These are phyloP conservation scores for Pseudopipra pipra DNA, from an alignment of 2,113 vertebrate species.

Conservation along the genomic window DNA sequence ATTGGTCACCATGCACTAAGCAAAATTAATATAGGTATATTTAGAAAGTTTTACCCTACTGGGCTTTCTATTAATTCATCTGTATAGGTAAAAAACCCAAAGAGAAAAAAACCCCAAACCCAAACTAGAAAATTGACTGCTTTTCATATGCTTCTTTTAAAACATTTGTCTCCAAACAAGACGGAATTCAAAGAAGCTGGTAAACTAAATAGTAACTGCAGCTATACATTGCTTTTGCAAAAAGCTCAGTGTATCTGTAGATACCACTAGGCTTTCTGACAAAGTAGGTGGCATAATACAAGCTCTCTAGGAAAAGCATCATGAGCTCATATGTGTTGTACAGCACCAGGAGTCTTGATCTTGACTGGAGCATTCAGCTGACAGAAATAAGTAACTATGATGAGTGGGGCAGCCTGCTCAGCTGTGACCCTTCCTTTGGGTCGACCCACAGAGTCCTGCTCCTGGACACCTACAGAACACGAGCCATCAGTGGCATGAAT, in stretches of 20 bases:
- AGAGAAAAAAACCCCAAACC: neutral
- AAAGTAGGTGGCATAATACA: neutral
- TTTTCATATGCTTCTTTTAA: neutral
- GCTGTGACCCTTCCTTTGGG: neutral
- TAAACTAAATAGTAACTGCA: neutral
- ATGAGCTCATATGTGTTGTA: neutral
- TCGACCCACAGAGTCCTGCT: neutral
- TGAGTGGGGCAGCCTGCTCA: fast-evolving
- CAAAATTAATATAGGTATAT: neutral
- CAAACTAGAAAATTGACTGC: neutral
- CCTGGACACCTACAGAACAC: neutral
- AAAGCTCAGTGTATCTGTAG: neutral
- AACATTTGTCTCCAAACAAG: neutral
- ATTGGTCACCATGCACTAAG: neutral
- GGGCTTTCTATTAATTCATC: neutral
- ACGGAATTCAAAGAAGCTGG: neutral
- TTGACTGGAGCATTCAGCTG: neutral
- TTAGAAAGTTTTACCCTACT: neutral
- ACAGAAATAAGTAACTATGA: neutral
- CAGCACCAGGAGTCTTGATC: neutral
- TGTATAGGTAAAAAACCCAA: neutral
- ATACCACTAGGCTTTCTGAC: neutral
- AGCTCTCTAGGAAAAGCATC: neutral
- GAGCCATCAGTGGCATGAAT: neutral
- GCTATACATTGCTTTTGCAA: neutral